Conservation (phyloP, 2,113 vertebrate genomes). For the Tiliqua scincoides region DNA sequence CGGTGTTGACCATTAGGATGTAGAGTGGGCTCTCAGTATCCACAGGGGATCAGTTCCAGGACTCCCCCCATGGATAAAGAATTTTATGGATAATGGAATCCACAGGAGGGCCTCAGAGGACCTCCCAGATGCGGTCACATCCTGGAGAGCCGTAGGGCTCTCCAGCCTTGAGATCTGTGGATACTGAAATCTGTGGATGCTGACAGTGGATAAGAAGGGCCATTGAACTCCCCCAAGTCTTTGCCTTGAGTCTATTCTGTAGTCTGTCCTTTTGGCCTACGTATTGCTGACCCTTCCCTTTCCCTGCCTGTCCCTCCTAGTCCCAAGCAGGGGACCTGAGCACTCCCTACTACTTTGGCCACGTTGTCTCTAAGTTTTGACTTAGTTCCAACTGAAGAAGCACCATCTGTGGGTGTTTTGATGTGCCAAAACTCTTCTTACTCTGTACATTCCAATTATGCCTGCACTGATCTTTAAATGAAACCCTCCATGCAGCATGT, state of each 20-base stretch:
- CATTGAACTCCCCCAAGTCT: not conserved
- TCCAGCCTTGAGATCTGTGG: no score
- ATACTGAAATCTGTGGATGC: no score
- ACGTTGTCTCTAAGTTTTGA: not conserved
- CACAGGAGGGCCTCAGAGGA: no score
- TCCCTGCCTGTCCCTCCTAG: not conserved
- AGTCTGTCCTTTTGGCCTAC: not conserved
- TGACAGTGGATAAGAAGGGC: no score
- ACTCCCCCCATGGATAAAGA: no score
- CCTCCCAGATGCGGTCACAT: no score
- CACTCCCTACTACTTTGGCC: not conserved
- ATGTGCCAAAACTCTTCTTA: constrained; percentile 13
- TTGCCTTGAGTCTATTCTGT: not conserved
- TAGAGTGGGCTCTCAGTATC: no score
- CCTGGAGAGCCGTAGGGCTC: no score
- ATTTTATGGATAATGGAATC: no score
- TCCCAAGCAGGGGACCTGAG: not conserved
- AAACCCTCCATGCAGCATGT: constrained; percentile 52
- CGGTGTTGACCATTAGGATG: not conserved
- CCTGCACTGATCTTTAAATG: constrained; percentile 34
- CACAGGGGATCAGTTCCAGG: no score
- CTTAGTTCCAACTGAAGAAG: not conserved
- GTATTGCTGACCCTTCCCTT: not conserved
- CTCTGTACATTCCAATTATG: not conserved
- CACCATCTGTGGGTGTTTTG: not conserved